Percentiles rank a stretch among this genome's conserved stretches.
phyloP scores from a whole-genome alignment of 2,797 vertebrate genomes.

The Rhynchotus rufescens region DNA sequence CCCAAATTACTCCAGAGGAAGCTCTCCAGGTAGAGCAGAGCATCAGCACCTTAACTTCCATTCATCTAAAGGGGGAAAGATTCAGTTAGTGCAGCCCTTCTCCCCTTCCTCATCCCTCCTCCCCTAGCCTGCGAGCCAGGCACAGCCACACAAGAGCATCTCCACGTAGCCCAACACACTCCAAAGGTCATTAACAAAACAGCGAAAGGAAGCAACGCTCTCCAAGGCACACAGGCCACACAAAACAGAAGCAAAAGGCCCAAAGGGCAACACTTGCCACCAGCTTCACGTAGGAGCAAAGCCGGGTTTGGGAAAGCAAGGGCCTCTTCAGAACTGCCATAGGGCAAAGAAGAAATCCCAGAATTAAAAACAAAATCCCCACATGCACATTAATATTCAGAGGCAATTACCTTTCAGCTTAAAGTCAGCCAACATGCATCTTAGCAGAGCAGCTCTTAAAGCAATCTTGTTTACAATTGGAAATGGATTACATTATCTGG shows the following conservation, averaged over 20 bases:
- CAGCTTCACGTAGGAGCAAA: conserved; percentile 47
- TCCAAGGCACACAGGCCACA: not conserved
- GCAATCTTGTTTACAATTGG: conserved; percentile 65
- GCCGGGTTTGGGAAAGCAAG: conserved; percentile 55
- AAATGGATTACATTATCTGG: conserved; percentile 70
- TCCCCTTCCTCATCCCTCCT: not conserved
- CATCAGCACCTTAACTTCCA: not conserved
- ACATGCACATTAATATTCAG: conserved; percentile 72
- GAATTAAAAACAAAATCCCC: conserved; percentile 71
- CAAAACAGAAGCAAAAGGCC: conserved; percentile 12
- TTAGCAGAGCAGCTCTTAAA: conserved; percentile 72
- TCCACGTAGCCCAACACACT: not conserved
- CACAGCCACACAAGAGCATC: not conserved
- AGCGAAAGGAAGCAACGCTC: not conserved
- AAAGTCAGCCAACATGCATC: conserved; percentile 69
- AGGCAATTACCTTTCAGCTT: conserved; percentile 73
- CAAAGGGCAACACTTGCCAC: conserved; percentile 21
- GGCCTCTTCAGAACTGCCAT: conserved; percentile 49
- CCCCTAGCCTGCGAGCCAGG: not conserved
- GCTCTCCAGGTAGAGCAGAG: not conserved
- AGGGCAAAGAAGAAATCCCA: conserved; percentile 64
- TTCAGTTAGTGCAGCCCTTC: not conserved
- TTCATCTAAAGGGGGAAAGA: not conserved
- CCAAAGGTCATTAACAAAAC: not conserved
- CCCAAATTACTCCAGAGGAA: not conserved